Percentiles rank a stretch among this genome's conserved stretches.
Conservation (phyloP, 2,888 invertebrate species). For the Nysson spinosus region DNA sequence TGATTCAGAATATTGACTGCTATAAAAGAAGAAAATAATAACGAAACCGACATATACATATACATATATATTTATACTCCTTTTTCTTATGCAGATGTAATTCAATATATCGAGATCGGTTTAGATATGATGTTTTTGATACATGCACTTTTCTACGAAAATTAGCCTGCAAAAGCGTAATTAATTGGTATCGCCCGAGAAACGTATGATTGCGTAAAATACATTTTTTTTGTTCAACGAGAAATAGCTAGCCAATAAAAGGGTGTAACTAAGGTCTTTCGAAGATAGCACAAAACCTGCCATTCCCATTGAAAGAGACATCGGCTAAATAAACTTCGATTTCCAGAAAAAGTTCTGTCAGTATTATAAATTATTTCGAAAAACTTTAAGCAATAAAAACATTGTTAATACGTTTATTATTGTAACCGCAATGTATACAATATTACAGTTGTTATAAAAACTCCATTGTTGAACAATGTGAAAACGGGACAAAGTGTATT, state of each 20-base stretch:
- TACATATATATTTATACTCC: too few relatives aligned
- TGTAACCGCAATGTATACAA: conserved; percentile 64
- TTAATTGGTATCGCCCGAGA: conserved; percentile 5
- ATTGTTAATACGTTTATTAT: conserved; percentile 68
- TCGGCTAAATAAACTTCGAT: background rate
- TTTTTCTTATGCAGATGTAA: too few relatives aligned
- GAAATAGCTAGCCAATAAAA: conserved; percentile 6
- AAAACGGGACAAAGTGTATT: conserved; percentile 36
- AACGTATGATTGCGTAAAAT: background rate
- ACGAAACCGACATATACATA: too few relatives aligned
- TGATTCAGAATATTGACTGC: too few relatives aligned
- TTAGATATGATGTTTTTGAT: too few relatives aligned
- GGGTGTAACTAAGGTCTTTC: background rate
- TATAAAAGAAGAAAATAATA: too few relatives aligned
- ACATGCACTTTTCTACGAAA: conserved; percentile 39
- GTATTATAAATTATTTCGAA: conserved; percentile 24
- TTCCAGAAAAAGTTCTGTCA: background rate
- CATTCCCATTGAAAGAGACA: background rate
- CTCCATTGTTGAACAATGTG: conserved; percentile 70
- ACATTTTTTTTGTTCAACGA: background rate
- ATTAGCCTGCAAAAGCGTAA: conserved; percentile 19
- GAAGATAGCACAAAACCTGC: conserved; percentile 12
- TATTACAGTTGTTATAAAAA: conserved; percentile 69
- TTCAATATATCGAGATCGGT: too few relatives aligned
- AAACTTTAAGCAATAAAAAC: conserved; percentile 59